phyloP scores from a whole-genome alignment of 1,140 invertebrate genomes.

The Magallana ariakensis region DNA sequence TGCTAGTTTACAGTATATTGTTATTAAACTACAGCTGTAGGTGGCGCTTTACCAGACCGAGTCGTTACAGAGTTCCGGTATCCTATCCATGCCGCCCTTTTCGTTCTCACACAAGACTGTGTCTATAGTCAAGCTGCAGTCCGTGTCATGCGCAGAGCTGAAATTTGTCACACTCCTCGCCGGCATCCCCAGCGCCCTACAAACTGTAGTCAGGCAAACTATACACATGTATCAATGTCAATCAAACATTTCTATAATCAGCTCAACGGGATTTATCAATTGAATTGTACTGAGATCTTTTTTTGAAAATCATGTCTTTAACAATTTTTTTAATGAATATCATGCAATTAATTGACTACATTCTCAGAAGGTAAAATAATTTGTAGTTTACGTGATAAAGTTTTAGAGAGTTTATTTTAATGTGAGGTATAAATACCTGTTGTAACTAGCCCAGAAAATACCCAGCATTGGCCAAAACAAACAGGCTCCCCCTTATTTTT shows the following conservation, averaged over 20 bases:
- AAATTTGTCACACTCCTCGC: conserved; percentile 92
- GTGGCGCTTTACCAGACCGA: conserved; percentile 61
- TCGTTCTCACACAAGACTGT: conserved; percentile 90
- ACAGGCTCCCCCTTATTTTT: conserved; percentile 90
- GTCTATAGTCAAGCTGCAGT: conserved; percentile 92
- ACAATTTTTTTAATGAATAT: too few species aligned
- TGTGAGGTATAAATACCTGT: conserved; percentile 82
- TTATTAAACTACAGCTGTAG: not conserved
- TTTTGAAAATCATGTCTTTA: too few species aligned
- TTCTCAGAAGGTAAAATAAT: too few species aligned
- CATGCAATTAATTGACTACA: too few species aligned
- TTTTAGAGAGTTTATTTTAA: too few species aligned
- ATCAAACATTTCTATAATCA: too few species aligned
- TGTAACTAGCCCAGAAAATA: conserved; percentile 92
- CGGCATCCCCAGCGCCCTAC: conserved; percentile 92
- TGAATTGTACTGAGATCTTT: too few species aligned
- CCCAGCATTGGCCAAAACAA: conserved; percentile 97
- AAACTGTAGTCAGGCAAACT: conserved; percentile 82
- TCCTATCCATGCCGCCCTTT: conserved; percentile 68
- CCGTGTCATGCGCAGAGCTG: conserved; percentile 94
- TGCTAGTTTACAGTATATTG: too few species aligned
- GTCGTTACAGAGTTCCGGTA: conserved; percentile 30
- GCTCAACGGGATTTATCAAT: too few species aligned
- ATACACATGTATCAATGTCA: too few species aligned
- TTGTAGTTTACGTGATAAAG: too few species aligned